Conservation (phyloP, 2,797 vertebrate species). For the Rhadinocentrus ornatus region DNA sequence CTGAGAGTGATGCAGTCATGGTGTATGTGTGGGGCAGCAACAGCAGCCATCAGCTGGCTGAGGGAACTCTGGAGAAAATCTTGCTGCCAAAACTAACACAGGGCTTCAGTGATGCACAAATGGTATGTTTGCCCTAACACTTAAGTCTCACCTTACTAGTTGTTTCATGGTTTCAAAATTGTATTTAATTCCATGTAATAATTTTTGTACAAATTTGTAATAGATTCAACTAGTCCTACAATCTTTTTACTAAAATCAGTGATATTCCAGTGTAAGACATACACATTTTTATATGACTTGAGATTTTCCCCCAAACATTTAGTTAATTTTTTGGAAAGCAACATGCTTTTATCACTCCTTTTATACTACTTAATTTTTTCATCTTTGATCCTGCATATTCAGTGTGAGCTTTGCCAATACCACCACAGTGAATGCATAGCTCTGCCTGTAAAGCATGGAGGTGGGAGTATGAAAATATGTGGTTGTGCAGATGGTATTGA, state of each 20-base stretch:
- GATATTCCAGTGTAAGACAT: neutral
- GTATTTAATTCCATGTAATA: neutral
- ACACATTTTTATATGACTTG: neutral
- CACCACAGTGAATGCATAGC: neutral
- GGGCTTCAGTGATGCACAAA: conserved; percentile 87
- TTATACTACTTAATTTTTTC: neutral
- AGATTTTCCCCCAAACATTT: neutral
- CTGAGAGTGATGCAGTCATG: conserved; percentile 78
- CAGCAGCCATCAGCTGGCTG: conserved; percentile 89
- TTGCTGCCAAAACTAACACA: conserved; percentile 86
- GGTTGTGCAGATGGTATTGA: neutral
- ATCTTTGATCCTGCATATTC: neutral
- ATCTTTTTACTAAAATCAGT: neutral
- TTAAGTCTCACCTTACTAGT: neutral
- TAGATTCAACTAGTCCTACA: neutral
- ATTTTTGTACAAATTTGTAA: neutral
- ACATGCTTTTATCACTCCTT: neutral
- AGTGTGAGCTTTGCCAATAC: neutral
- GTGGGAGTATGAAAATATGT: neutral
- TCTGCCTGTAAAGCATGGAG: neutral
- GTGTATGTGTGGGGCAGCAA: conserved; percentile 90
- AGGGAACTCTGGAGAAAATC: conserved; percentile 88
- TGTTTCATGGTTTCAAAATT: neutral
- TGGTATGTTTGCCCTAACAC: conserved; percentile 66
- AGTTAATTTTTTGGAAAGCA: neutral